Evolutionary conservation across 2,888 invertebrate genomes (phyloP), one percentile per base, ranked within the genome.

Genomic region (Tipula helvola): DNA sequence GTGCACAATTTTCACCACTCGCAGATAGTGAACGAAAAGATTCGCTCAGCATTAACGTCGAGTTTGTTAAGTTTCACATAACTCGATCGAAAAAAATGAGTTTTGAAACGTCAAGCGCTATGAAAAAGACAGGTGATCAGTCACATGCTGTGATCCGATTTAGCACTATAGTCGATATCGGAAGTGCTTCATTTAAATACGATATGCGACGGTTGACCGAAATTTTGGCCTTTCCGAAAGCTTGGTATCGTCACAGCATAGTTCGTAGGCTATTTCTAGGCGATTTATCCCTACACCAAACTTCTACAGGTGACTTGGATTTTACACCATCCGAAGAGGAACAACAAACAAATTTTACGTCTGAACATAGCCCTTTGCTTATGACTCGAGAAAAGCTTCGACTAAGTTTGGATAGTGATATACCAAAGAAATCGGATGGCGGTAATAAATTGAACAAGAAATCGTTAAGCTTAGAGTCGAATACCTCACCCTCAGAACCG

Each of bases 141-240:
- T 95, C 96, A 36, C 94, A 96, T 88, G 97, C 97, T n/a, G 96
- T 97, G 13, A 97, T 98, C 87, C 92, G 98, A 88, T 98, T 98
- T 91, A 98, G 98, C 42, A 97, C 98, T 1, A 97, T 98, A 88
- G 95, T 98, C 89, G 98, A 98, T 92, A 97, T 98, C 89, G 98
- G 98, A 36, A 97, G 97, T 36, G 98, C 98, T 10, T 97, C 97
- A 36, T 99, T 99, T 92, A 98, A 99, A 90, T 99, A 99, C 92
- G 99, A 99, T 91, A 99, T 99, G 98, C 94, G 99, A 47, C 94
- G 99, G 0, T 92, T 99, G 88, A 97, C 98, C 0, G 99, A 99
- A 92, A 98, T 99, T 90, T 93, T 99, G 87, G 98, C 98, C 0
- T 99, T 99, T 91, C 99, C 99, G 0, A 98, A 98, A 92, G 99